Evolutionary conservation across 2,888 invertebrate species (phyloP), one percentile per base, ranked within the genome.

Genomic region (Laspeyria flexula): DNA sequence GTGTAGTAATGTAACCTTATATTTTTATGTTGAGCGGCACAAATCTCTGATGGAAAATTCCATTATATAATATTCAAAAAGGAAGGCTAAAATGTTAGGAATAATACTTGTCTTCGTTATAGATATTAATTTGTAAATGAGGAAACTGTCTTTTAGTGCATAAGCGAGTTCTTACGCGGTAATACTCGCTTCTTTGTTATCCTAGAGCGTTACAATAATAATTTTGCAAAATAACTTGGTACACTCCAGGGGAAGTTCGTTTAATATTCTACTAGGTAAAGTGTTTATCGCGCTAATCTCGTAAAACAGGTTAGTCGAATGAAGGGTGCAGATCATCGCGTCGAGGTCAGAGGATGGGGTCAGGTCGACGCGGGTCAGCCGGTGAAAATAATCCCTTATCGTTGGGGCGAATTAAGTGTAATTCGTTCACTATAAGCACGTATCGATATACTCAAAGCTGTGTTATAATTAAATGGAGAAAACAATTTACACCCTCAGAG

Each of bases 221-320:
- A 80, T 81, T 80, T 77, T 66, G 68, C 72, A 68, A 77, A 73
- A 76, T 75, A 73, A 74, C 67, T 67, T 59, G 59, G 73, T 72
- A 71, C 63, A 75, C 75, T 77, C 74, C 67, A 75, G 66, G 70
- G 71, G 65, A 75, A 70, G 67, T 75, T 71, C 54, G 70, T 75
- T 80, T 75, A 81, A 81, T 80, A 81, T 81, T 78, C 73, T 57
- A 78, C 78, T 76, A 78, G 75, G 76, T 74, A 71, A 76, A 79
- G 77, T 78, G 81, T 83, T 83, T 83, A 81, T 83, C 77, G 78
- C 74, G 74, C 76, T 80, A 81, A 81, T 83, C 75, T 77, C 77
- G 73, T 82, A 81, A 85, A 86, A 87, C 88, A 85, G 86, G 88
- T 88, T 88, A 81, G 78, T 75, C 73, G 80, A 82, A 81, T 79